Evolutionary conservation across 2,113 vertebrate species (phyloP), one percentile per base, ranked within the genome.

Genomic region (Donacobius atricapilla): DNA sequence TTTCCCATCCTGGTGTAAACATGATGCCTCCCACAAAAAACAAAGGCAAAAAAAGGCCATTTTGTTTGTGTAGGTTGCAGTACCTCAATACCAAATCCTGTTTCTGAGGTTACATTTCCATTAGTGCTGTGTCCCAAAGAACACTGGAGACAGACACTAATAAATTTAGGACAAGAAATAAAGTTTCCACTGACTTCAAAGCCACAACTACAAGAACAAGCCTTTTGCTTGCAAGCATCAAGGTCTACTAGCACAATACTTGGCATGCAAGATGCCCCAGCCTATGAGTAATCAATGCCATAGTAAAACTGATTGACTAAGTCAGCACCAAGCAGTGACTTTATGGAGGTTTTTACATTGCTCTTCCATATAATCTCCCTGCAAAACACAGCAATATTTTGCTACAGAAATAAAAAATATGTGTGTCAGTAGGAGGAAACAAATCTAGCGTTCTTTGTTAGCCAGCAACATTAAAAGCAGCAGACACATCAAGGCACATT

Each of bases 381-480:
- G 33, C 15, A 91, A 89, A 95, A 93, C 6, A 75, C 18, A 64
- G 40, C 48, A 89, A 28, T 42, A 75, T 61, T 90, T 86, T 75
- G 48, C 45, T 51, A 45, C 4, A 4, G 85, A 83, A 88, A 81
- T 40, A 83, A 39, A 80, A 96, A 93, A 68, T 63, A 23, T 87
- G 68, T 93, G 75, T 89, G 86, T 56, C 68, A 83, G 85, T 78
- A 81, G 77, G 80, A 95, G 54, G 80, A 90, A 93, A 71, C 30
- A 68, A 66, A 87, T 19, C 2, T 4, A 89, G 83, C 53, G 44
- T 64, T 94, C 85, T 84, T 56, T 94, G 80, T 87, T 83, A 93
- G 76, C 76, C 83, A 95, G 76, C 65, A 95, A 75, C 89, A 93
- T 90, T 97, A 94, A 93, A 95, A 95, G 93, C 93, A 95, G 94